Conservation (phyloP, 1,140 invertebrate genomes). For the Asobara japonica region DNA sequence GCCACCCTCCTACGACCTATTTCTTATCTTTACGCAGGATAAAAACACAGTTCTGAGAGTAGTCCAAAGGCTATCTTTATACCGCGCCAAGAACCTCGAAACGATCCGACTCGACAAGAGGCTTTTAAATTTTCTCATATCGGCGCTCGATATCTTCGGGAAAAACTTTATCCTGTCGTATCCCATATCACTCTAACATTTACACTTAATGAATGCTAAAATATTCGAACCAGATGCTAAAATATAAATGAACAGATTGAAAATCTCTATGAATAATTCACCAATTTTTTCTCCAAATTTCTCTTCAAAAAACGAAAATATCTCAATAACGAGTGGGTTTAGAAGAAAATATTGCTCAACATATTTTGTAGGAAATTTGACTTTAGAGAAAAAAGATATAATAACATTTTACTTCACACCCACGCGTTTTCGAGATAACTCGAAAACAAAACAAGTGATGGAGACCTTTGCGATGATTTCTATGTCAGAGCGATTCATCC, state of each 20-base stretch:
- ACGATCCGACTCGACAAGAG: background rate
- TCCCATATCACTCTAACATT: background rate
- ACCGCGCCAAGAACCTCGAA: background rate
- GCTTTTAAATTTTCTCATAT: slow-evolving; percentile 23
- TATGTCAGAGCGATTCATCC: no score
- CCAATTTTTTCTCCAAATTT: no score
- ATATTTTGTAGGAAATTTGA: no score
- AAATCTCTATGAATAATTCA: background rate
- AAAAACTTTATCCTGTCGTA: background rate
- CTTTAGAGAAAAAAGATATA: no score
- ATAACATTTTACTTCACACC: no score
- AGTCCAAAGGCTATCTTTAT: slow-evolving; percentile 18
- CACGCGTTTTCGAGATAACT: no score
- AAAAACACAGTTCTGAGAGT: slow-evolving; percentile 25
- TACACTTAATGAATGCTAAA: background rate
- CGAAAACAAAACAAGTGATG: no score
- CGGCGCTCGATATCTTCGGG: background rate
- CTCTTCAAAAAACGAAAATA: no score
- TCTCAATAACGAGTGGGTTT: no score
- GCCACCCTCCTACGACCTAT: slow-evolving; percentile 34
- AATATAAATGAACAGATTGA: background rate
- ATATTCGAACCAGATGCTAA: no score
- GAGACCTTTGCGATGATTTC: no score
- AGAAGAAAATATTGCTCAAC: no score
- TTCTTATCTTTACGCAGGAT: slow-evolving; percentile 32